Evolutionary conservation across 2,888 invertebrate genomes (phyloP).

Genomic region (Pyrochroa serraticornis): DNA sequence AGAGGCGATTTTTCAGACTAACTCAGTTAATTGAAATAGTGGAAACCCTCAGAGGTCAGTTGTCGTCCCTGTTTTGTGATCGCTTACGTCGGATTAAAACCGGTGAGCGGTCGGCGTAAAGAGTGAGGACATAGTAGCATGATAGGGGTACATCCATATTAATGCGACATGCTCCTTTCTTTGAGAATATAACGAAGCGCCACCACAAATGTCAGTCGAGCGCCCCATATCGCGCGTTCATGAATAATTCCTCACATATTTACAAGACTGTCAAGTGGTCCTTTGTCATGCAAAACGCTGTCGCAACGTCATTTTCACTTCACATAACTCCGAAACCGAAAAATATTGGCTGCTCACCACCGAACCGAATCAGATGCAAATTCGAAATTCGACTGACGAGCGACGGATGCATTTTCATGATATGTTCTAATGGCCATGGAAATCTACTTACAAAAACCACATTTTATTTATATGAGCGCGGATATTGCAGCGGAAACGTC

Average conservation of each 20-base stretch:
- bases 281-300: constrained; percentile 61
- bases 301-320: constrained; percentile 60
- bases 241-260: constrained; percentile 61
- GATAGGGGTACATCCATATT: constrained; percentile 47
- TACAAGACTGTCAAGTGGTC: constrained; percentile 59
- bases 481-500: constrained; percentile 34
- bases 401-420: constrained; percentile 43
- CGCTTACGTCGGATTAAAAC: no score
- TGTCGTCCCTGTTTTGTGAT: background rate
- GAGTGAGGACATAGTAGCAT: constrained; percentile 24
- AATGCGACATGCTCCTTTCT: constrained; percentile 54
- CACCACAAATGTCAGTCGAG: constrained; percentile 56
- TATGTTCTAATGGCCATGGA: constrained; percentile 42
- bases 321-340: constrained; percentile 54
- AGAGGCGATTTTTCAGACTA: no score
- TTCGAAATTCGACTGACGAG: constrained; percentile 34
- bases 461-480: constrained; percentile 18
- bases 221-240: constrained; percentile 58
- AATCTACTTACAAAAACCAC: constrained; percentile 25
- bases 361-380: constrained; percentile 44
- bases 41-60: constrained; percentile 1
- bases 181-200: constrained; percentile 56
- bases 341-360: constrained; percentile 43
- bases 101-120: constrained; percentile 10
- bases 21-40: constrained; percentile 1